Base-by-base conservation (phyloP, 2,797 vertebrate species). In the Staurois parvus region DNA sequence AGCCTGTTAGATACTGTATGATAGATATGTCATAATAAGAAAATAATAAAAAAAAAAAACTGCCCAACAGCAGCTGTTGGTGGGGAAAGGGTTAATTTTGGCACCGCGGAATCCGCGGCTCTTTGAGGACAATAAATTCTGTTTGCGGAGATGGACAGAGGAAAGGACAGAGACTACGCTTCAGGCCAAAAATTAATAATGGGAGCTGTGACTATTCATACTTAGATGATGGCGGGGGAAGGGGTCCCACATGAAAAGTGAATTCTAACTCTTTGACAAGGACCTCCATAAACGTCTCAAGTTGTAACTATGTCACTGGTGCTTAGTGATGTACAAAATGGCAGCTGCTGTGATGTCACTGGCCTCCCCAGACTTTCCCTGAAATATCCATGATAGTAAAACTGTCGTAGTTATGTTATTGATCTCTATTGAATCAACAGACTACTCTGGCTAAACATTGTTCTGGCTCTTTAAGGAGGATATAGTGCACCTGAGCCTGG, bases 201-300 rank as follows among this genome's bases (percentile, higher is more conserved):
- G 74, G 73, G 62, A 21, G 30, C 45, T 84, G 29, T 84, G 81
- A 84, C 45, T 76, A 70, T 77, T 84, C 72, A 76, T 76, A 19
- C 62, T 76, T 68, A 32, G 62, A 26, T 48, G 56, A 19, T n/a
- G 29, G 28, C 12, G 24, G 37, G 69, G 40, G 42, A n/a, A 59
- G 45, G 72, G 19, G 64, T 59, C 19, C 52, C 21, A 59, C 17
- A 56, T 19, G 1, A 56, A 56, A 56, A 21, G 15, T 6, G 15
- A 56, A 56, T 56, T 21, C 3, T 6, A 7, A 21, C 21, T 56
- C 2, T 56, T 19, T 19, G 48, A 4, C 48, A 7, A 21, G 52
- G 52, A 19, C 52, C 52, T 12, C 52, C 1, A 52, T 19, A 24
- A 6, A 19, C 21, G 19, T 19, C 42, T 45, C 42, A 45, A 45